These are phyloP conservation scores for Hypocryptadius cinnamomeus DNA, from an alignment of 2,113 vertebrate genomes.

Conservation along the genomic window DNA sequence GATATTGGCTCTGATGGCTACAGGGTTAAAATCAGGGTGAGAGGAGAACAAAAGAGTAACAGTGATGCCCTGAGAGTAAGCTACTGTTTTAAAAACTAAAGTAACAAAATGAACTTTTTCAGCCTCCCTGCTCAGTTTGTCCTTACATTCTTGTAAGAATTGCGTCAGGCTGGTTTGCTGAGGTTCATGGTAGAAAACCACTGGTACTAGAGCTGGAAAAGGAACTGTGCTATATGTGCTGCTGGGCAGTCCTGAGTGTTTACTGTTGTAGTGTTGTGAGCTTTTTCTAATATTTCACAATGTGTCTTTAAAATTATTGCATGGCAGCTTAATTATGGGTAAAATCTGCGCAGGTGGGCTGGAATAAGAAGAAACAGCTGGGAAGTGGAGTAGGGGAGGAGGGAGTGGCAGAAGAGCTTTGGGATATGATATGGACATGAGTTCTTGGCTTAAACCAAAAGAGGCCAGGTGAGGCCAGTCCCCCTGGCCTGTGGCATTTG, in stretches of 20 bases:
- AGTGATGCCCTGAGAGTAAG: background rate
- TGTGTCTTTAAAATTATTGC: background rate
- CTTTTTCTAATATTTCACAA: background rate
- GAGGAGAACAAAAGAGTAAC: background rate
- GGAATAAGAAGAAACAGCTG: background rate
- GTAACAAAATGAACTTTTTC: background rate
- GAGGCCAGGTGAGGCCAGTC: background rate
- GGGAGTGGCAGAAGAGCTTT: background rate
- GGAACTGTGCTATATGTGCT: background rate
- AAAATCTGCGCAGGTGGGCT: background rate
- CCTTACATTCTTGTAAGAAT: background rate
- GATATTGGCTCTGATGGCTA: background rate
- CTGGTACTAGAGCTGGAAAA: background rate
- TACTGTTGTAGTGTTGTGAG: background rate
- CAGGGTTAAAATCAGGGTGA: background rate
- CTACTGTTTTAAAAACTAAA: background rate
- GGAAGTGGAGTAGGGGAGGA: background rate
- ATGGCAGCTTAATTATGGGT: background rate
- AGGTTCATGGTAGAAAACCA: background rate
- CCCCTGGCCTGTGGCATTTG: background rate
- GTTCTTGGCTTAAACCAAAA: background rate
- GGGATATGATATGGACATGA: rapidly evolving
- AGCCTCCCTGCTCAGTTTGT: background rate
- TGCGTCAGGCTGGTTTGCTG: background rate
- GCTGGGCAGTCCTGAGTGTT: background rate